phyloP scores from a whole-genome alignment of 2,888 invertebrate genomes.

The Xestoiulus laeticollis region DNA sequence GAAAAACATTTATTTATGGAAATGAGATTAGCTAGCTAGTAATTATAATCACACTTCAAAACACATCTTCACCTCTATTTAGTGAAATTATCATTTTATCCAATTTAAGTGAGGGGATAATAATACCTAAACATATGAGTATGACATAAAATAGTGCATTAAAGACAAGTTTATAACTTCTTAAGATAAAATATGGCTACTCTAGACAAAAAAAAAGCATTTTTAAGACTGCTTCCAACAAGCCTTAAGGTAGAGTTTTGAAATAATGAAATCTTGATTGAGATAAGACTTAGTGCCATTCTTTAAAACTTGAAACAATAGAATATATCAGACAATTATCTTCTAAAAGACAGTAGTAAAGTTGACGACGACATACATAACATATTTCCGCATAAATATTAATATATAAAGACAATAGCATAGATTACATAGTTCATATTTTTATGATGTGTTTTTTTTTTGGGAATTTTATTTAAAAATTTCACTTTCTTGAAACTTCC shows the following conservation, averaged over 20 bases:
- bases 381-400: conserved; percentile 20
- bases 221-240: not conserved
- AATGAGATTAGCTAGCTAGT: not conserved
- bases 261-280: conserved; percentile 15
- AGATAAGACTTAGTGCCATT: not conserved
- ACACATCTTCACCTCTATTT: not conserved
- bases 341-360: not conserved
- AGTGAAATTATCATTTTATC: not conserved
- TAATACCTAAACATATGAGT: not conserved
- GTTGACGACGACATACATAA: conserved; percentile 10
- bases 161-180: not conserved
- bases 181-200: not conserved
- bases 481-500: conserved; percentile 4
- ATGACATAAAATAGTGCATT: not conserved
- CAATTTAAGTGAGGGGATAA: not conserved
- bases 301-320: conserved; percentile 20
- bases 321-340: conserved; percentile 8
- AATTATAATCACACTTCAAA: not conserved
- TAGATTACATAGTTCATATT: not conserved
- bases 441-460: not conserved
- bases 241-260: not conserved
- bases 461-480: not conserved
- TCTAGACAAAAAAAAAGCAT: not conserved
- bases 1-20: not conserved
- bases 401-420: not conserved